These are phyloP conservation scores for Anolis sagrei DNA, from an alignment of 2,113 vertebrate species.

Conservation along the genomic window DNA sequence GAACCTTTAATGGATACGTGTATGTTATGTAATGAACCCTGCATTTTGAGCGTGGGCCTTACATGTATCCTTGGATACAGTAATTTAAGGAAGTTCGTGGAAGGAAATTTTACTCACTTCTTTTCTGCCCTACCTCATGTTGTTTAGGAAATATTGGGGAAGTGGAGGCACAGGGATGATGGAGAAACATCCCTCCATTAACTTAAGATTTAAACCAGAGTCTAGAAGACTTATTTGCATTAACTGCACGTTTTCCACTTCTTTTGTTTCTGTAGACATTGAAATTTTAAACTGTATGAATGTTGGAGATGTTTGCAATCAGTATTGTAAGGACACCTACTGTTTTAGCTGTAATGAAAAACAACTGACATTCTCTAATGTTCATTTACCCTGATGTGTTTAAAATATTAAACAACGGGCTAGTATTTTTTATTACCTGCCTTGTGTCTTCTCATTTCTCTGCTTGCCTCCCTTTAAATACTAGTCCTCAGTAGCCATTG, in stretches of 20 bases:
- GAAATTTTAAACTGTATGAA: not conserved
- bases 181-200: not conserved
- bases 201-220: not conserved
- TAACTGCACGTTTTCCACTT: not conserved
- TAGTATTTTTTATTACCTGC: conserved; percentile 78
- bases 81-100: not conserved
- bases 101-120: not conserved
- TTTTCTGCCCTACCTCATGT: not conserved
- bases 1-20: not conserved
- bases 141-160: not conserved
- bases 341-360: conserved; percentile 28
- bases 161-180: not conserved
- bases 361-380: conserved; percentile 51
- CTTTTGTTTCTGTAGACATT: not conserved
- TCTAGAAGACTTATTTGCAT: not conserved
- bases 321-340: not conserved
- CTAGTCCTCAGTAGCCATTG: not conserved
- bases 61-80: not conserved
- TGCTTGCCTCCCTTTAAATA: not conserved
- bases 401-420: conserved; percentile 79
- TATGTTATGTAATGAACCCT: not conserved
- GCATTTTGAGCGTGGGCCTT: fast-evolving
- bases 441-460: conserved; percentile 9
- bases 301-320: conserved; percentile 13
- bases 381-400: conserved; percentile 71